A percentile compares a stretch with the other conserved stretches of the same genome.
Evolutionary conservation across 2,797 vertebrate genomes (phyloP).

Genomic region (Gila robusta): DNA sequence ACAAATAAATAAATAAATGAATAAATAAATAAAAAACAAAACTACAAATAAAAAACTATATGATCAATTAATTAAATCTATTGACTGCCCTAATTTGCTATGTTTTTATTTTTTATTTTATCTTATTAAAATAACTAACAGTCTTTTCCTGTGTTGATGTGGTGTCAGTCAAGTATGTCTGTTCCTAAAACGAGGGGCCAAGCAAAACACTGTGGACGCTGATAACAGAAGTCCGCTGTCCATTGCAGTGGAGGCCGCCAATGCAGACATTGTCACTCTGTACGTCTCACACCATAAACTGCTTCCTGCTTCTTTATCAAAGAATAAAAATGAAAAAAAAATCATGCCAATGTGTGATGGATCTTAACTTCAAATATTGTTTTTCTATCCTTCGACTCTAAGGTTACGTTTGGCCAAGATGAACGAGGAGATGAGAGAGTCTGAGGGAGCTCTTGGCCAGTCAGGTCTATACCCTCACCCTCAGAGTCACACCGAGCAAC

Average conservation of each 20-base stretch:
- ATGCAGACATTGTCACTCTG: constrained; percentile 89
- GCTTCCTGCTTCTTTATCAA: background rate
- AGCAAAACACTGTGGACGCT: constrained; percentile 84
- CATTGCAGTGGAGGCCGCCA: constrained; percentile 87
- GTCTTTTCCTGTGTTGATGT: background rate
- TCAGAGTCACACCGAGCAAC: constrained; percentile 86
- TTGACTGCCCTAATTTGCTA: background rate
- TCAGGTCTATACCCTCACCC: constrained; percentile 83
- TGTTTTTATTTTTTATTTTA: background rate
- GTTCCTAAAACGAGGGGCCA: constrained; percentile 88
- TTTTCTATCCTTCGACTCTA: background rate
- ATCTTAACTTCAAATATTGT: background rate
- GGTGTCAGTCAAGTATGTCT: constrained; percentile 84
- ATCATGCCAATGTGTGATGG: background rate
- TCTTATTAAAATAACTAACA: background rate
- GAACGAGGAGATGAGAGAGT: constrained; percentile 91
- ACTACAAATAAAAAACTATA: no score
- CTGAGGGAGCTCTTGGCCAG: constrained; percentile 86
- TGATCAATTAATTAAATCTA: no score
- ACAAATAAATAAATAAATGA: no score
- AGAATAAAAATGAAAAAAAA: no score
- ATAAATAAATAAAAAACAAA: no score
- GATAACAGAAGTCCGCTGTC: constrained; percentile 84
- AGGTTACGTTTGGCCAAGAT: constrained; percentile 89
- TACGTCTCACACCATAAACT: constrained; percentile 68